These are phyloP conservation scores for Drosophila lutescens DNA, from an alignment of 2,888 invertebrate genomes.

Conservation along the genomic window DNA sequence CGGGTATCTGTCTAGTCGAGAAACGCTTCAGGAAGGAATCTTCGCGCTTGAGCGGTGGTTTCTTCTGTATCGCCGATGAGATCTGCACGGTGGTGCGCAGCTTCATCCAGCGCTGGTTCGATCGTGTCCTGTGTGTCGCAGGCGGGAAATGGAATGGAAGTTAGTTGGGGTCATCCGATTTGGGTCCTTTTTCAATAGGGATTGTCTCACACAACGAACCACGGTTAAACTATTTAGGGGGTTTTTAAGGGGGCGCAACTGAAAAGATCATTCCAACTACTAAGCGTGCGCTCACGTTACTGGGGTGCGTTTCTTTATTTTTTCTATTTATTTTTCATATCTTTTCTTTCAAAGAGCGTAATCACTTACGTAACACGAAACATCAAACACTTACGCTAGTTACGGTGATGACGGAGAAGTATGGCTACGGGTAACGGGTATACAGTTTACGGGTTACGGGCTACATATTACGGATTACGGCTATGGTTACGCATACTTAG, in stretches of 20 bases:
- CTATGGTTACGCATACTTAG: constrained; percentile 38
- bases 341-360: constrained; percentile 7
- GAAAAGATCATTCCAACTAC: constrained; percentile 28
- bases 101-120: constrained; percentile 98
- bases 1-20: constrained; percentile 95
- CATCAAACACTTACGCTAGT: constrained; percentile 68
- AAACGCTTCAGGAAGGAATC: constrained; percentile 97
- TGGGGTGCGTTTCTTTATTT: constrained; percentile 18
- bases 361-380: constrained; percentile 62
- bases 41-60: constrained; percentile 94
- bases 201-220: constrained; percentile 47
- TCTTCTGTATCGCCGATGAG: constrained; percentile 95
- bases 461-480: constrained; percentile 35
- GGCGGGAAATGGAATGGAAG: not conserved
- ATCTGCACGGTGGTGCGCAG: constrained; percentile 96
- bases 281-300: constrained; percentile 50
- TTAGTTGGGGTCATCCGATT: not conserved
- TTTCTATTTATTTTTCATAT: not conserved
- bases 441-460: constrained; percentile 21
- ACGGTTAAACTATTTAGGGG: constrained; percentile 12
- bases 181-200: not conserved
- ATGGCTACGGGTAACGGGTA: constrained; percentile 19
- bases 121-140: constrained; percentile 89
- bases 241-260: constrained; percentile 15
- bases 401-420: constrained; percentile 39